Evolutionary conservation across 2,888 invertebrate genomes (phyloP), one percentile per base, ranked within the genome.

Genomic region (Oligia strigilis): DNA sequence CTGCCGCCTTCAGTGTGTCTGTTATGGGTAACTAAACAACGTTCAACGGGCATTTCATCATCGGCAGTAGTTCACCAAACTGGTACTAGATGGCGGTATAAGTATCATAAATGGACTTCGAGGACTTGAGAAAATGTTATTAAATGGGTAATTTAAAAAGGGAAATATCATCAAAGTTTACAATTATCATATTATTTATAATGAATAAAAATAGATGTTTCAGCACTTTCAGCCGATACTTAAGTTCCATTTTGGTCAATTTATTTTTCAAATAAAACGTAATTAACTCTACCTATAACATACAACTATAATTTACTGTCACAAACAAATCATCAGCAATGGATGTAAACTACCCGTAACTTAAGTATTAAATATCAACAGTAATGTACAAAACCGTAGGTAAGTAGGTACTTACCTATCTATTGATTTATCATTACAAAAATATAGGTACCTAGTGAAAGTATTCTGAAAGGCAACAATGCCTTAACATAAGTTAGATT

Each of bases 401-500:
- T 29, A 29, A 1, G 43, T 43, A 43, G 3, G 3, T 46, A 46
- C 46, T 11, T 23, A 19, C 6, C 9, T 1, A 17, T 17, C 6
- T 36, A 19, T 11, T 23, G 5, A 14, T 49, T 14, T 49, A 49
- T 14, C 49, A 46, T 49, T 49, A 49, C 49, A 49, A 49, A 49
- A 49, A 49, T 13, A 49, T 49, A 13, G 13, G 29, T 29, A 29
- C 29, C 29, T 43, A 49, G 49, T 13, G 49, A 49, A 66, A 66
- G 70, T 65, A 74, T 71, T 58, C 29, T 6, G 11, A 71, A 75
- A 72, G 49, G 19, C 43, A 75, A 77, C 72, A 77, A 80, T 75
- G 65, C 75, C 43, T 29, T 11, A 64, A 80, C 86, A 82, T 88
- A 86, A 76, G 70, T 84, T 77, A 62, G n/a, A 64, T 14, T 49